phyloP scores from a whole-genome alignment of 2,113 vertebrate genomes.

The Rafetus swinhoei region DNA sequence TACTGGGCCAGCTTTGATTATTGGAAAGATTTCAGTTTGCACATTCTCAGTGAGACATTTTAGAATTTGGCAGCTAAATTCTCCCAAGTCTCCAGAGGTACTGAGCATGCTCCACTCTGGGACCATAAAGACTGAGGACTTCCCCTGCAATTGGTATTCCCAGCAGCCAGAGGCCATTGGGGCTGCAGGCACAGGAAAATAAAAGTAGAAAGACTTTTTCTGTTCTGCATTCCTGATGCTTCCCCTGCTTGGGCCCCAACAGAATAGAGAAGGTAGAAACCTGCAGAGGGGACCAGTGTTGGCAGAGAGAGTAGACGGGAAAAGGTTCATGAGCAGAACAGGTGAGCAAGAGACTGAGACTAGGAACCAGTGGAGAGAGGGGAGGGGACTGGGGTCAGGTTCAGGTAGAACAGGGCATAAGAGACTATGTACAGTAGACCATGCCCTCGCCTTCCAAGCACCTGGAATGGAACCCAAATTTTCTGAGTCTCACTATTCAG shows the following conservation, averaged over 20 bases:
- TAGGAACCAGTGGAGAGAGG: not conserved
- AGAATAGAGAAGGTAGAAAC: not conserved
- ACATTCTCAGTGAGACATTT: conserved; percentile 21
- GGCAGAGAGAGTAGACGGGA: not conserved
- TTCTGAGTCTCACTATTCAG: not conserved
- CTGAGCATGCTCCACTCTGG: not conserved
- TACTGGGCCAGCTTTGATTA: not conserved
- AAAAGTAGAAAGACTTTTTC: not conserved
- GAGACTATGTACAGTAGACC: not conserved
- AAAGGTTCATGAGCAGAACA: not conserved
- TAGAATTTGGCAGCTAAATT: not conserved
- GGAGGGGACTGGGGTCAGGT: not conserved
- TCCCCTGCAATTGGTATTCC: not conserved
- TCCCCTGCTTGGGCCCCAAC: not conserved
- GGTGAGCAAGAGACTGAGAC: not conserved
- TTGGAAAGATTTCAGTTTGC: not conserved
- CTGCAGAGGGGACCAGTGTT: not conserved
- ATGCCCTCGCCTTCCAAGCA: not conserved
- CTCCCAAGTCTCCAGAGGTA: conserved; percentile 8
- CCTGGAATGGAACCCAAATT: not conserved
- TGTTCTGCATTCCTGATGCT: not conserved
- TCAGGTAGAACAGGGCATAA: not conserved
- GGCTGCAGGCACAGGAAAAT: not conserved
- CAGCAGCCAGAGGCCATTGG: not conserved
- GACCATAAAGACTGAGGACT: not conserved